Conservation (phyloP, 2,797 vertebrate species). For the Ctenopoma multispine region DNA sequence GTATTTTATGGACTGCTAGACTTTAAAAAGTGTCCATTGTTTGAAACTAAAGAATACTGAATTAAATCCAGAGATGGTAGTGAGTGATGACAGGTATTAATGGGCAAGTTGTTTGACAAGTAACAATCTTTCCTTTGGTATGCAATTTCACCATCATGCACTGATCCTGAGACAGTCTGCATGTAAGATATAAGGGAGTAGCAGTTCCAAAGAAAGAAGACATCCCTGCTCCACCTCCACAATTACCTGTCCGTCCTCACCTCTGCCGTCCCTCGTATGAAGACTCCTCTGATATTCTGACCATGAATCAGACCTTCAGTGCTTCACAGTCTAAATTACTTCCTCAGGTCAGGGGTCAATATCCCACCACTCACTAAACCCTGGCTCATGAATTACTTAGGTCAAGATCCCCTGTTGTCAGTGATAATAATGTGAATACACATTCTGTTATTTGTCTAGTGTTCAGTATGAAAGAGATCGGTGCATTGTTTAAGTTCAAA, state of each 20-base stretch:
- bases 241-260: conserved; percentile 74
- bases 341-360: conserved; percentile 86
- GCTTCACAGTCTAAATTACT: conserved; percentile 80
- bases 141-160: not conserved
- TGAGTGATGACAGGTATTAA: too few species aligned
- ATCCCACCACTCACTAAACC: conserved; percentile 83
- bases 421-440: conserved; percentile 7
- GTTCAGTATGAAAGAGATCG: not conserved
- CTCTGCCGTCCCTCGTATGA: conserved; percentile 56
- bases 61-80: too few species aligned
- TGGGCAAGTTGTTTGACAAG: not conserved
- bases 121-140: not conserved
- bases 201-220: conserved; percentile 40
- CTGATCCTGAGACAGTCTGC: conserved; percentile 14
- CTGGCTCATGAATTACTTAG: conserved; percentile 72
- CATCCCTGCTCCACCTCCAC: conserved; percentile 49
- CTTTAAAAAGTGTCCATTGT: not conserved
- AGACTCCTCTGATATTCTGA: conserved; percentile 63
- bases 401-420: conserved; percentile 47
- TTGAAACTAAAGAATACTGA: not conserved
- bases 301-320: conserved; percentile 81
- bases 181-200: conserved; percentile 30
- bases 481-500: not conserved
- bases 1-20: too few species aligned
- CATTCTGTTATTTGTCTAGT: conserved; percentile 4